These are phyloP conservation scores for Episyrphus balteatus DNA, from an alignment of 1,140 invertebrate species.

Conservation along the genomic window DNA sequence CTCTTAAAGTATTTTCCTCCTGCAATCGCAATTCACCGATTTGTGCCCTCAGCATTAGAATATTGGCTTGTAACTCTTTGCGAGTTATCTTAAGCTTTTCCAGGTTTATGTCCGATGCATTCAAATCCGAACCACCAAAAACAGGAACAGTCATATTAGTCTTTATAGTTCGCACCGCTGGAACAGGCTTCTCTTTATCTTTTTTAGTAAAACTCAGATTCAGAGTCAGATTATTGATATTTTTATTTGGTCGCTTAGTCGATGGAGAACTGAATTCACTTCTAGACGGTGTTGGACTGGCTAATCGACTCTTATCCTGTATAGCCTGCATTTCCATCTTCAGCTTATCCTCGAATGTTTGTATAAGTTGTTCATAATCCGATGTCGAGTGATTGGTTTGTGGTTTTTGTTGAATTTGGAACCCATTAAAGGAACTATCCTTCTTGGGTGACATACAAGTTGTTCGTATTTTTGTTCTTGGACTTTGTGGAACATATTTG, in stretches of 20 bases:
- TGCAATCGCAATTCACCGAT: constrained; percentile 41
- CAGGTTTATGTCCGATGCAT: background rate
- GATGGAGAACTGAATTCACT: constrained; percentile 6
- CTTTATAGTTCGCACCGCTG: constrained; percentile 15
- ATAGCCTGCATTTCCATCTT: constrained; percentile 20
- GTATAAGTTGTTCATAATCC: constrained; percentile 34
- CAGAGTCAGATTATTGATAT: constrained; percentile 32
- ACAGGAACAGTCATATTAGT: background rate
- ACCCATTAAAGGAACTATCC: constrained; percentile 18
- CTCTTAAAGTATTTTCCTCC: constrained; percentile 50
- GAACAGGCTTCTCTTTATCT: constrained; percentile 19
- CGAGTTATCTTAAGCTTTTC: constrained; percentile 5
- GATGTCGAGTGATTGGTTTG: constrained; percentile 18
- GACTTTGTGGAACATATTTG: constrained; percentile 34
- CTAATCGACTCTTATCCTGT: constrained; percentile 8
- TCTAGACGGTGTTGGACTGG: constrained; percentile 1
- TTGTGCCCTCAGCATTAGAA: constrained; percentile 46
- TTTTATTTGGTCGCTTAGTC: constrained; percentile 23
- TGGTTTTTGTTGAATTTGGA: constrained; percentile 11
- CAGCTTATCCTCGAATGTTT: constrained; percentile 33
- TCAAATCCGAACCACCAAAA: background rate
- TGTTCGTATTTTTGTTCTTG: constrained; percentile 33
- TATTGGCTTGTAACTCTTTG: background rate
- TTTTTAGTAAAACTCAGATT: constrained; percentile 10
- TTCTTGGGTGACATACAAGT: constrained; percentile 36